Evolutionary conservation across 2,113 vertebrate species (phyloP).

Genomic region (Rattus rattus): DNA sequence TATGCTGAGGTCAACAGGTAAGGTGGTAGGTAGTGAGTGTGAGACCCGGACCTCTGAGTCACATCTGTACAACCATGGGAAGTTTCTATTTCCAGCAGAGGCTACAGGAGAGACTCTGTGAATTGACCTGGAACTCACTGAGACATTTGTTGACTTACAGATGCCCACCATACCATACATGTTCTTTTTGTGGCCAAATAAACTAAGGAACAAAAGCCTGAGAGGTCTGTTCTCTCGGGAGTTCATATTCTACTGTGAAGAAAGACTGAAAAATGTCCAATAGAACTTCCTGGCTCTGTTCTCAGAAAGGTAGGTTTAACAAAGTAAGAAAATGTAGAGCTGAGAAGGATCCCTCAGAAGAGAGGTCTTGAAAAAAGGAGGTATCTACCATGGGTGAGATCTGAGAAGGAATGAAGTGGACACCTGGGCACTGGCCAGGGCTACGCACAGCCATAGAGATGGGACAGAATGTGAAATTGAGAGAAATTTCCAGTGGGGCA

Average conservation of each 20-base stretch:
- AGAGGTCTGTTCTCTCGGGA: background rate
- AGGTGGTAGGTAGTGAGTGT: background rate
- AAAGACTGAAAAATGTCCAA: background rate
- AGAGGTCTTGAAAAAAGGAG: background rate
- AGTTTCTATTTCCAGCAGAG: background rate
- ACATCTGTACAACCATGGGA: background rate
- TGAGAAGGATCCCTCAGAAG: background rate
- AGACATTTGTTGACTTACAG: background rate
- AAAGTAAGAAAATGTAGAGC: background rate
- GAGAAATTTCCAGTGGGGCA: background rate
- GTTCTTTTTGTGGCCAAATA: background rate
- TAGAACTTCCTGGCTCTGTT: background rate
- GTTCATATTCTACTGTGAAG: background rate
- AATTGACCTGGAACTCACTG: background rate
- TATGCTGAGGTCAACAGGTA: background rate
- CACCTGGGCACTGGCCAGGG: background rate
- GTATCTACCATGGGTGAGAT: background rate
- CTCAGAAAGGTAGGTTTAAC: background rate
- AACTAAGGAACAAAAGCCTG: background rate
- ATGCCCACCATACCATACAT: background rate
- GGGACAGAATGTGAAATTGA: background rate
- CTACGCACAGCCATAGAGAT: background rate
- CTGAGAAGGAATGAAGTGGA: background rate
- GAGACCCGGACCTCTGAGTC: background rate
- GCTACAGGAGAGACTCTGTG: background rate